Conservation (phyloP, 2,888 invertebrate genomes). For the Dromius quadrimaculatus region DNA sequence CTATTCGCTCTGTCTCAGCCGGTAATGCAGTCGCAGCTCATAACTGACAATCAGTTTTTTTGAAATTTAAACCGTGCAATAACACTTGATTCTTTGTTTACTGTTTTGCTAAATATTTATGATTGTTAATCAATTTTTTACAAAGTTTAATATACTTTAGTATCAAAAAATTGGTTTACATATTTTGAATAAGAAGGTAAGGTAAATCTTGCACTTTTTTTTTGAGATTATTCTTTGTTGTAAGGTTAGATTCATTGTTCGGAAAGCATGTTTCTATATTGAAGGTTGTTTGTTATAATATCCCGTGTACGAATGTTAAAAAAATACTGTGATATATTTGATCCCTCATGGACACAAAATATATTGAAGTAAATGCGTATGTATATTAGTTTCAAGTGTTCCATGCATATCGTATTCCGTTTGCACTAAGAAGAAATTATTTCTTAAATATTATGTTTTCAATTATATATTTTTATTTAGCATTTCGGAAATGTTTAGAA, state of each 20-base stretch:
- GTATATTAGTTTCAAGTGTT: too few relatives aligned
- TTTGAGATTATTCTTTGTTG: constrained; percentile 2
- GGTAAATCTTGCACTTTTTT: too few relatives aligned
- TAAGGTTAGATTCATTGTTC: constrained; percentile 16
- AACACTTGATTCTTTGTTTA: constrained; percentile 4
- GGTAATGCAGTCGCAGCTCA: constrained; percentile 1
- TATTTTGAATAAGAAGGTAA: constrained; percentile 9
- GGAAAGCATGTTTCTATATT: neutral
- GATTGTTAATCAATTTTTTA: constrained; percentile 5
- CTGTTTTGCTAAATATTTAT: constrained; percentile 2
- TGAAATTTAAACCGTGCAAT: constrained; percentile 25
- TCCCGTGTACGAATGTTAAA: neutral
- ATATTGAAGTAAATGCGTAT: constrained; percentile 10
- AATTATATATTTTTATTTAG: neutral
- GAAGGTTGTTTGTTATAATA: constrained; percentile 6
- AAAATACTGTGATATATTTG: constrained; percentile 16
- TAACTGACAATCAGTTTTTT: constrained; percentile 12
- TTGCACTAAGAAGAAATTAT: too few relatives aligned
- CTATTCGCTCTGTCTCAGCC: neutral
- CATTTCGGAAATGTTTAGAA: neutral
- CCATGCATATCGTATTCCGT: constrained; percentile 4
- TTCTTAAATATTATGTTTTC: too few relatives aligned
- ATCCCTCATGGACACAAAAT: constrained; percentile 18
- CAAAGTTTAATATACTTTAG: neutral
- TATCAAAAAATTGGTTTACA: neutral